Evolutionary conservation across 2,888 invertebrate genomes (phyloP).

Genomic region (Hesperia comma): DNA sequence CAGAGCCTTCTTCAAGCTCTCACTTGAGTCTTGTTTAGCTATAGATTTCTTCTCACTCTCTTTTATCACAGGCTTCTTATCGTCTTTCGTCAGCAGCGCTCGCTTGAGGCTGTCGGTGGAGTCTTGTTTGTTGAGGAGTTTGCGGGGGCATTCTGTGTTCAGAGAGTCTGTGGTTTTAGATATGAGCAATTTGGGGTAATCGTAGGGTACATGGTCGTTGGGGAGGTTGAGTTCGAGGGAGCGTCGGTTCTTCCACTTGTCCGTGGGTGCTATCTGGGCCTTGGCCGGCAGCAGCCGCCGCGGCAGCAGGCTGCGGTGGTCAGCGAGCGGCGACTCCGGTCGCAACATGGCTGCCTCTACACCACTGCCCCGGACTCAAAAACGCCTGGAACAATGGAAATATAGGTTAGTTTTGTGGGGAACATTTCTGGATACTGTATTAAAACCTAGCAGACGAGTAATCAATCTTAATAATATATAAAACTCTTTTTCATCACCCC

Average conservation of each 20-base stretch:
- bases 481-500: too few relatives aligned
- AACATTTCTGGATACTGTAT: too few relatives aligned
- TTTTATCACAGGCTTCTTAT: slow-evolving; percentile 65
- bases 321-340: slow-evolving; percentile 82
- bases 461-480: too few relatives aligned
- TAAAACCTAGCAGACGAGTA: neutral
- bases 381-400: slow-evolving; percentile 69
- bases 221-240: slow-evolving; percentile 79
- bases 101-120: slow-evolving; percentile 76
- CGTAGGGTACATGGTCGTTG: slow-evolving; percentile 70
- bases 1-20: slow-evolving; percentile 73
- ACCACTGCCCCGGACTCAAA: slow-evolving; percentile 62
- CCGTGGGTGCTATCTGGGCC: slow-evolving; percentile 76
- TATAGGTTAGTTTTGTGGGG: neutral
- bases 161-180: slow-evolving; percentile 80
- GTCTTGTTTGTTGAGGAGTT: slow-evolving; percentile 75
- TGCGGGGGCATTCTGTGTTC: slow-evolving; percentile 76
- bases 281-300: slow-evolving; percentile 76
- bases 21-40: slow-evolving; percentile 72
- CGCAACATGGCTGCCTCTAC: slow-evolving; percentile 73
- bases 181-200: slow-evolving; percentile 77
- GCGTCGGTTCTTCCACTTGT: slow-evolving; percentile 76
- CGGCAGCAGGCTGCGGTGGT: slow-evolving; percentile 79
- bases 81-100: slow-evolving; percentile 71
- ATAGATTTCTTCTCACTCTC: slow-evolving; percentile 68